Evolutionary conservation across 2,797 vertebrate species (phyloP), one percentile per base, ranked within the genome.

Genomic region (Karalla daura): DNA sequence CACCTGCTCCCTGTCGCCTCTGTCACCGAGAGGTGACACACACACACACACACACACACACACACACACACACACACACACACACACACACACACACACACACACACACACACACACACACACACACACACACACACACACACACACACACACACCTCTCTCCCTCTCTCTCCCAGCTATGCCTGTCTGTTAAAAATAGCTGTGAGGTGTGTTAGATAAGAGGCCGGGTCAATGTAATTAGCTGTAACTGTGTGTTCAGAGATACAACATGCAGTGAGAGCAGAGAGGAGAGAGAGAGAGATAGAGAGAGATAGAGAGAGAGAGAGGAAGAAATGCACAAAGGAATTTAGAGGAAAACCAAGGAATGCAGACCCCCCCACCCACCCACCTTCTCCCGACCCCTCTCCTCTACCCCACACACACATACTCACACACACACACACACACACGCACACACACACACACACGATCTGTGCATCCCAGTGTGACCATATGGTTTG

Each of bases 401-500:
- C n/a, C n/a, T n/a, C n/a, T n/a, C n/a, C n/a, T n/a, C n/a, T n/a
- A n/a, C n/a, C n/a, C n/a, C n/a, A 39, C 10, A 32, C 18, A 15
- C 51, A 52, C 39, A 49, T 52, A 60, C 63, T 47, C 40, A 50
- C 58, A 60, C 61, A 43, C 43, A 72, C 35, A 39, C 10, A 32
- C 18, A 15, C 51, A 52, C 39, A 49, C 58, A 60, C 63, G 47
- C 40, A 50, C 58, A 60, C 61, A 43, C 43, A 72, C 35, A 59
- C 20, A 40, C 23, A 56, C 3, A 65, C 39, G 66, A 74, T 70
- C 79, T 61, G 67, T 81, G 74, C 67, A 52, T 83, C 88, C 71
- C 82, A 79, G 69, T 84, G 80, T 81, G 86, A 86, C 85, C 89
- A 85, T 91, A 88, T 86, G 88, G 78, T 88, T 70, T 85, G 74